phyloP scores from a whole-genome alignment of 2,888 invertebrate species.

The Rhopalosiphum nymphaeae region DNA sequence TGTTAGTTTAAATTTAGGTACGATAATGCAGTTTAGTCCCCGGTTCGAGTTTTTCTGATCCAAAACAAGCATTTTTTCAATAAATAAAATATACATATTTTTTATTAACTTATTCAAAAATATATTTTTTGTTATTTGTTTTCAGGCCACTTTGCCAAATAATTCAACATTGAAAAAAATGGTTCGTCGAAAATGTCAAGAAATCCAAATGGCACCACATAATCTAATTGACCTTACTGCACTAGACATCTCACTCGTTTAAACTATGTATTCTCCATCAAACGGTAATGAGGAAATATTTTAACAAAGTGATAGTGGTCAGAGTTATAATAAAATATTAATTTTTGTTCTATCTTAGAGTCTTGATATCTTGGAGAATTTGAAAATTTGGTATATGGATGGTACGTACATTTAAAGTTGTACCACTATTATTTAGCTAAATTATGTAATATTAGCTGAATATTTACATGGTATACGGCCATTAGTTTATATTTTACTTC shows the following conservation, averaged over 20 bases:
- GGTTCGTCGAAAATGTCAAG: not conserved
- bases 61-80: too few relatives aligned
- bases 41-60: too few relatives aligned
- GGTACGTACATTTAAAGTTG: constrained; percentile 32
- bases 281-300: constrained; percentile 6
- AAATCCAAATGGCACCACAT: constrained; percentile 5
- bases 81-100: too few relatives aligned
- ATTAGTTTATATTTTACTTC: constrained; percentile 8
- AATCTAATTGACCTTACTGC: not conserved
- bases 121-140: not conserved
- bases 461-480: constrained; percentile 2
- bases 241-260: not conserved
- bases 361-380: constrained; percentile 5
- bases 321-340: constrained; percentile 1
- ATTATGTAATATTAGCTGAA: constrained; percentile 13
- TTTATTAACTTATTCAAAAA: too few relatives aligned
- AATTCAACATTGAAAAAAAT: constrained; percentile 1
- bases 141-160: not conserved
- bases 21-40: too few relatives aligned
- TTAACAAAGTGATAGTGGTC: not conserved
- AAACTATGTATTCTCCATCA: not conserved
- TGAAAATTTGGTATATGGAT: not conserved
- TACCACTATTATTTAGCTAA: not conserved
- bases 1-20: too few relatives aligned
- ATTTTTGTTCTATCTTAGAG: not conserved